Evolutionary conservation across 2,797 vertebrate species (phyloP), one percentile per base, ranked within the genome.

Genomic region (Syngnathus acus): DNA sequence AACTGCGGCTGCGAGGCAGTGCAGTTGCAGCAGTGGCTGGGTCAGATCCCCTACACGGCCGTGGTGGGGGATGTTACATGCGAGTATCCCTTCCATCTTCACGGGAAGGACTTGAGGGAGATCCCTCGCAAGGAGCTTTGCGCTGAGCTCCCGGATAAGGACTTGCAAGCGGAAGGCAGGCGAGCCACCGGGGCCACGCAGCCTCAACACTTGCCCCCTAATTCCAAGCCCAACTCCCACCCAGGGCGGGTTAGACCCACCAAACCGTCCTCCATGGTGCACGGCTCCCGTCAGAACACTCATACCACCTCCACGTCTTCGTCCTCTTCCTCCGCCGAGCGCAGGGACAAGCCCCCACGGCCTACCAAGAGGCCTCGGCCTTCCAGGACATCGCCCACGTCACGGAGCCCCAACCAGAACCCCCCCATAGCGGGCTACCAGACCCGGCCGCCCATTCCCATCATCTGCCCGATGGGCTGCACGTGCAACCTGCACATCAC

Each of bases 41-140:
- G 95, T 82, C 96, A 94, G 84, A 98, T 98, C 86, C 96, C 97
- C 43, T 95, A 97, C 89, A 98, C 96, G 0, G 96, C 96, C 4
- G 92, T 99, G 65, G 97, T 98, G 64, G 97, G 97, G 43, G 92
- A 95, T 64, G 95, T 99, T 78, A 93, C 98, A 66, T 99, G 97
- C 51, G 97, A 99, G 84, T 95, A 96, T 81, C 97, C 97, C 67
- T 97, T 95, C 75, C 94, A 97, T 80, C 91, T 98, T 71, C 97
- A 99, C 23, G 97, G 97, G 40, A 98, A 96, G 79, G 97, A 99
- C 90, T 90, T 99, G 78, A 93, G 97, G 88, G 97, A 98, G 84
- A 98, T 95, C 72, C 94, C 95, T 14, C 94, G 95, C 67, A 93
- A 92, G 70, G 97, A 98, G 84, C 91, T 99, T 72, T 99, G 97